Evolutionary conservation across 2,797 vertebrate genomes (phyloP).

Genomic region (Crocodylus rhombifer): DNA sequence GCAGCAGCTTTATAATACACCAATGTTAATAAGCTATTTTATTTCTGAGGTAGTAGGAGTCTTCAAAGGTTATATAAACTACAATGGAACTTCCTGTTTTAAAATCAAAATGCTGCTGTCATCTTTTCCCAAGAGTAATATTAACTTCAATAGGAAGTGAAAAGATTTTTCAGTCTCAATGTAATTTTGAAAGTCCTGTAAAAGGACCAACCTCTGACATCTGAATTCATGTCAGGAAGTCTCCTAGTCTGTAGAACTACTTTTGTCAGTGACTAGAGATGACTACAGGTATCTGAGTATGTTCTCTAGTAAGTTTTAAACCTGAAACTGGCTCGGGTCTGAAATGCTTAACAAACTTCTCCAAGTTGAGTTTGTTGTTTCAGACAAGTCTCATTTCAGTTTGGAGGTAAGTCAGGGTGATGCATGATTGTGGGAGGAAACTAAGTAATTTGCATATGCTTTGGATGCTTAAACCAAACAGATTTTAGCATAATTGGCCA

Average conservation of each 20-base stretch:
- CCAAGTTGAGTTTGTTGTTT: neutral
- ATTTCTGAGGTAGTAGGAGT: neutral
- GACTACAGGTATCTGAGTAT: neutral
- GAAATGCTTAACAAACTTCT: neutral
- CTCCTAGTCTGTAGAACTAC: neutral
- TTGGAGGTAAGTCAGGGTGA: neutral
- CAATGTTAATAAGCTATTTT: neutral
- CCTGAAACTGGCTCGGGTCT: neutral
- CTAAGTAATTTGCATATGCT: slow-evolving; percentile 15
- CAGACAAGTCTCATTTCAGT: neutral
- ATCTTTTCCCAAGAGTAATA: slow-evolving; percentile 2
- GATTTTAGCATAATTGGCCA: slow-evolving; percentile 4
- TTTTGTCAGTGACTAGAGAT: neutral
- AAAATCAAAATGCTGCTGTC: slow-evolving; percentile 19
- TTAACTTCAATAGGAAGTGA: neutral
- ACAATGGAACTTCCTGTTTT: neutral
- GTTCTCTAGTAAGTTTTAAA: neutral
- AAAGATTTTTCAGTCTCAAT: neutral
- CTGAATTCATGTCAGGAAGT: neutral
- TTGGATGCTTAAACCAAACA: neutral
- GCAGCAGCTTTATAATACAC: slow-evolving; percentile 24
- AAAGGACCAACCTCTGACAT: neutral
- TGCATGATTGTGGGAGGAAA: neutral
- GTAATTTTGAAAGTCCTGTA: neutral
- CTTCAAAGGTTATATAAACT: neutral